Conservation (phyloP, 2,797 vertebrate species). For the Myoxocephalus aenaeus region DNA sequence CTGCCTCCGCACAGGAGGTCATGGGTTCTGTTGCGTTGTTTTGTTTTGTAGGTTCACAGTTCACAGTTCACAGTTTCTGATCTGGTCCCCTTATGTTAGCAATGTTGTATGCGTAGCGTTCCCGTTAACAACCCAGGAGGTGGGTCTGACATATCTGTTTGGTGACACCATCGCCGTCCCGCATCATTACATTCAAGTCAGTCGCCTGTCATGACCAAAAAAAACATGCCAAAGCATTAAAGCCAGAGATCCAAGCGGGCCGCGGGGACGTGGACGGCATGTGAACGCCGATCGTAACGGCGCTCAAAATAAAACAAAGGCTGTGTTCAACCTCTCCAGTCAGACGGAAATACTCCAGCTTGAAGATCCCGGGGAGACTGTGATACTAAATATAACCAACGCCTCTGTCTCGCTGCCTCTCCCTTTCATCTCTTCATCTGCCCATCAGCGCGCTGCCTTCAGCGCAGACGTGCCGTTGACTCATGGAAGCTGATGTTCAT, state of each 20-base stretch:
- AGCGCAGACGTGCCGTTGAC: conserved; percentile 48
- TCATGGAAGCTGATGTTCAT: conserved; percentile 52
- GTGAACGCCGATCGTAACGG: conserved; percentile 41
- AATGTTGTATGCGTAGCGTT: background rate
- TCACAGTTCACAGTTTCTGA: too few species aligned
- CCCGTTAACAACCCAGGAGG: background rate
- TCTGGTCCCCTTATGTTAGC: background rate
- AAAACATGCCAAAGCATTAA: conserved; percentile 29
- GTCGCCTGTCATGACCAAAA: conserved; percentile 27
- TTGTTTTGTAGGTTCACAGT: too few species aligned
- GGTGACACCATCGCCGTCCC: background rate
- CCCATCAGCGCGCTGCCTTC: conserved; percentile 62
- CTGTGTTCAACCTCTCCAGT: conserved; percentile 53
- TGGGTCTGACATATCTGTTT: conserved; percentile 4
- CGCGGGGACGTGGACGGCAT: conserved; percentile 43
- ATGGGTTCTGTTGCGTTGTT: too few species aligned
- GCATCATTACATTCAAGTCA: conserved; percentile 12
- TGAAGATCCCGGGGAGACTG: conserved; percentile 58
- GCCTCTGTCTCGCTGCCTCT: conserved; percentile 35
- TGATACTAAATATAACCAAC: conserved; percentile 70
- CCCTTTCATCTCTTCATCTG: conserved; percentile 58
- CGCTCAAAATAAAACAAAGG: conserved; percentile 64
- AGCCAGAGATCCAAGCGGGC: conserved; percentile 49
- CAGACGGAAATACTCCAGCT: conserved; percentile 65
- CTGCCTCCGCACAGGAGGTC: too few species aligned